Evolutionary conservation across 2,113 vertebrate species (phyloP).

Genomic region (Ochotona princeps): DNA sequence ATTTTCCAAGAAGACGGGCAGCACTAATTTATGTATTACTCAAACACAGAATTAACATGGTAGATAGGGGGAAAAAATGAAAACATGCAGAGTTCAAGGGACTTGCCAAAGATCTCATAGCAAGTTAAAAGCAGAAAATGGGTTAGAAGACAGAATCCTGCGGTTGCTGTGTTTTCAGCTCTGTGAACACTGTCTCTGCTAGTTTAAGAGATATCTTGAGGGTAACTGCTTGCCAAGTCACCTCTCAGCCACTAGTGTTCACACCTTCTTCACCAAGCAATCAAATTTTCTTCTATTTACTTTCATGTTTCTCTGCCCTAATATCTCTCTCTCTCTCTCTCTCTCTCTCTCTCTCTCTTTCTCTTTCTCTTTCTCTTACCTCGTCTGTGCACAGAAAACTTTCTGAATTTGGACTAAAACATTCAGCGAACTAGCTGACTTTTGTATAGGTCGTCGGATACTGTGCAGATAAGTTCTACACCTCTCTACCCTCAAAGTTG

Average conservation of each 20-base stretch:
- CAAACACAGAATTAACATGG: neutral
- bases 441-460: neutral
- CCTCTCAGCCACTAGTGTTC: neutral
- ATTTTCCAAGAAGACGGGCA: neutral
- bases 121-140: neutral
- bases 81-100: neutral
- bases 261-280: neutral
- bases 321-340: neutral
- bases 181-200: neutral
- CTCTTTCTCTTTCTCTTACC: too few species aligned
- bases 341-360: too few species aligned
- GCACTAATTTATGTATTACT: neutral
- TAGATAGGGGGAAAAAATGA: neutral
- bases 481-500: neutral
- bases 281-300: neutral
- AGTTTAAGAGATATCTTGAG: neutral
- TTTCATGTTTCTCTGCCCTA: neutral
- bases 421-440: neutral
- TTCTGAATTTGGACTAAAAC: constrained; percentile 4
- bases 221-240: neutral
- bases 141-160: neutral
- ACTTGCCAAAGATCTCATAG: neutral
- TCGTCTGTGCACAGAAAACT: neutral
- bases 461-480: neutral
- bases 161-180: neutral